Conservation (phyloP, 2,888 invertebrate species). For the Rhopalosiphum nymphaeae region DNA sequence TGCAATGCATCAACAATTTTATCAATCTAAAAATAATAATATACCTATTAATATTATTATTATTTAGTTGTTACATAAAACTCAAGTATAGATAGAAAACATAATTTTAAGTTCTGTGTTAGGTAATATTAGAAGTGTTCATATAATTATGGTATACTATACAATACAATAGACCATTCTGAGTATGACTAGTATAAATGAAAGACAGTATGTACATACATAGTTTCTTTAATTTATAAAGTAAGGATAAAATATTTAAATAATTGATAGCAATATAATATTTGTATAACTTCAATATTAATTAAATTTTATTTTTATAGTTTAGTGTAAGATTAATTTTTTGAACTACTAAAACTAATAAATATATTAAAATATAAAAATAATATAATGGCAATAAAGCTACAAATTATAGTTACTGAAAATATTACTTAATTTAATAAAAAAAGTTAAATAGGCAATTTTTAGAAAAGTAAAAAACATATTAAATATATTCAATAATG, state of each 20-base stretch:
- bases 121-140: background rate
- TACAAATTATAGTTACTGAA: background rate
- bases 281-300: background rate
- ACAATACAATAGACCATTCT: background rate
- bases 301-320: background rate
- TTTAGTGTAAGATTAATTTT: background rate
- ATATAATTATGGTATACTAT: background rate
- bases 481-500: background rate
- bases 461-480: background rate
- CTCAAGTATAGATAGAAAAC: background rate
- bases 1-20: background rate
- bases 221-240: background rate
- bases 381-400: background rate
- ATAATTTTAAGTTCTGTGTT: background rate
- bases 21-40: conserved; percentile 25
- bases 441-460: background rate
- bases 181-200: background rate
- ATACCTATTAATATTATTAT: background rate
- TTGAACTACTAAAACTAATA: background rate
- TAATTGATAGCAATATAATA: background rate
- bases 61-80: background rate
- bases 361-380: background rate
- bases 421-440: background rate
- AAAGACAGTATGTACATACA: background rate
- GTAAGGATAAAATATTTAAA: background rate